A percentile compares a stretch with the other conserved stretches of the same genome.
These are phyloP conservation scores for Dioctria linearis DNA, from an alignment of 2,888 invertebrate species.

Conservation along the genomic window DNA sequence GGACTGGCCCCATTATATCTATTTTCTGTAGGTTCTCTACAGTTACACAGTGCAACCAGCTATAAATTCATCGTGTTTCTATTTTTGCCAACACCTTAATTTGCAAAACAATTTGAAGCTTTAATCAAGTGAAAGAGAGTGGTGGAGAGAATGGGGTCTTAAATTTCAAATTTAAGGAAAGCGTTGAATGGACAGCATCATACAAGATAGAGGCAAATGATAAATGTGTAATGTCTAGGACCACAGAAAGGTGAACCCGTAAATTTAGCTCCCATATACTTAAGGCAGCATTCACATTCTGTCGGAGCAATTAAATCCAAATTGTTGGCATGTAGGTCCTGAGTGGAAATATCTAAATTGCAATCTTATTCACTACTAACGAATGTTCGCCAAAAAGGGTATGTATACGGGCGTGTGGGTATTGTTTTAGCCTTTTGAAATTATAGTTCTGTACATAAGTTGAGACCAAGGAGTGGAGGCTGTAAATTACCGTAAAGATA, in stretches of 20 bases:
- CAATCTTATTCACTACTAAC: constrained; percentile 57
- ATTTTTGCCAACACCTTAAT: constrained; percentile 37
- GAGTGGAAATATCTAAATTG: constrained; percentile 57
- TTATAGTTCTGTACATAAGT: constrained; percentile 54
- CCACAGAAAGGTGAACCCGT: constrained; percentile 42
- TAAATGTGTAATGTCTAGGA: constrained; percentile 39
- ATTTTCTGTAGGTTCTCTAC: background rate
- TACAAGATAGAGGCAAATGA: constrained; percentile 33
- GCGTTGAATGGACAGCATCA: constrained; percentile 47
- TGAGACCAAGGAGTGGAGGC: constrained; percentile 14
- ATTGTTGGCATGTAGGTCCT: constrained; percentile 57
- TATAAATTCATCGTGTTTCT: constrained; percentile 13
- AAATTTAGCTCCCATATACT: constrained; percentile 22
- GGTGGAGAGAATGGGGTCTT: background rate
- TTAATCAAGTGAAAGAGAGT: background rate
- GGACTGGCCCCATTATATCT: constrained; percentile 10
- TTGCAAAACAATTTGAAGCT: constrained; percentile 44
- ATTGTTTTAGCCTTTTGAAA: constrained; percentile 52
- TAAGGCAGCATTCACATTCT: constrained; percentile 49
- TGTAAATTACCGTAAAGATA: constrained; percentile 54
- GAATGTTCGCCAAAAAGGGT: constrained; percentile 46
- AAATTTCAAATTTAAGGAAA: constrained; percentile 25
- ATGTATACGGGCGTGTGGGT: constrained; percentile 51
- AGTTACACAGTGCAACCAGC: background rate
- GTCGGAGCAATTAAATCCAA: constrained; percentile 57